A percentile compares a stretch with the other conserved stretches of the same genome.
Evolutionary conservation across 2,113 vertebrate genomes (phyloP).

Genomic region (Parus major): DNA sequence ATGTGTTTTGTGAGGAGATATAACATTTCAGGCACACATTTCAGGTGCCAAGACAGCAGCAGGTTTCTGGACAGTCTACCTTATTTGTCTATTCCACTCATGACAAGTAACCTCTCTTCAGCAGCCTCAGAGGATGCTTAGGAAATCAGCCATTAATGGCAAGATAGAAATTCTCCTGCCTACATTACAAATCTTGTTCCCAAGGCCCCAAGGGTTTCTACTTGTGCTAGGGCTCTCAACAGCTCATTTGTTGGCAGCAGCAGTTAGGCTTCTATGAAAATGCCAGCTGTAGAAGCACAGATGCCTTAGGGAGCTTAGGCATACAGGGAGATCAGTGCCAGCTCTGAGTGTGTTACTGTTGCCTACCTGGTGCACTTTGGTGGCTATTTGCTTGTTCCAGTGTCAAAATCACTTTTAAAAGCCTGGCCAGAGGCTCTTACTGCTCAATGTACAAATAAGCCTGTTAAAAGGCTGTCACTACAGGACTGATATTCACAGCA

Average conservation of each 20-base stretch:
- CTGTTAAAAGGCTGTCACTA: neutral
- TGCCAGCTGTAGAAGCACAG: neutral
- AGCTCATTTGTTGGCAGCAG: conserved; percentile 26
- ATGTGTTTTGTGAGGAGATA: neutral
- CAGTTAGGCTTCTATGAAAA: neutral
- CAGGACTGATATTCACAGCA: neutral
- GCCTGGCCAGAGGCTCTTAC: neutral
- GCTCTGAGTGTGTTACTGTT: neutral
- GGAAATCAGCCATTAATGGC: conserved; percentile 6
- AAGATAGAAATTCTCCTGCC: conserved; percentile 8
- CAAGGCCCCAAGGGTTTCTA: neutral
- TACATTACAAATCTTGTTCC: neutral
- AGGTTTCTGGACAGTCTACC: neutral
- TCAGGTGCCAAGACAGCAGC: neutral
- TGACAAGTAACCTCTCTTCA: neutral
- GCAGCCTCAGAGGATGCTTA: conserved; percentile 1
- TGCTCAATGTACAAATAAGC: neutral
- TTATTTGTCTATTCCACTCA: neutral
- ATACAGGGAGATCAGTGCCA: neutral
- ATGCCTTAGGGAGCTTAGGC: neutral
- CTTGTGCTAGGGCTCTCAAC: neutral
- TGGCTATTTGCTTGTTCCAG: neutral
- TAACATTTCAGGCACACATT: neutral
- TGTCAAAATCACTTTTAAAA: conserved; percentile 26
- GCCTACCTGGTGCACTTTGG: conserved; percentile 5